Conservation (phyloP, 2,888 invertebrate species). For the Eurytoma adleriae region DNA sequence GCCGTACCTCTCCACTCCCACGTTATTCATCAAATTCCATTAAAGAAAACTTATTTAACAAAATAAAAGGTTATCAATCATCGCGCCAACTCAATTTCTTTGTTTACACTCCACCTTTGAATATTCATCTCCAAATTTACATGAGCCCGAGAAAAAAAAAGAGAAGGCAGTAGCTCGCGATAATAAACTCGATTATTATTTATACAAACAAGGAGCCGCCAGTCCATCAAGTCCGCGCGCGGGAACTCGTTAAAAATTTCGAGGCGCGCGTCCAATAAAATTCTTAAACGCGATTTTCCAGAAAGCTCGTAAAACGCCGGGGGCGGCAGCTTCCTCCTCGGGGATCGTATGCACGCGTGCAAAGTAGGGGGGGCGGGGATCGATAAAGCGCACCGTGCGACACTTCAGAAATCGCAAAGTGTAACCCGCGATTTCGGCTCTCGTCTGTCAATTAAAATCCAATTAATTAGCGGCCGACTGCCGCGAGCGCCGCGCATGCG, state of each 20-base stretch:
- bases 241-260: conserved; percentile 30
- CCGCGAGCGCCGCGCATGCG: neutral
- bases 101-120: too few species aligned
- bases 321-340: conserved; percentile 8
- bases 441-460: conserved; percentile 57
- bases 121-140: too few species aligned
- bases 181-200: conserved; percentile 14
- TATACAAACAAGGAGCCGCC: neutral
- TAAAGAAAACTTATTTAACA: too few species aligned
- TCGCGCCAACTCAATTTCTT: too few species aligned
- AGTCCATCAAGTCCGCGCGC: neutral
- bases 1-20: neutral
- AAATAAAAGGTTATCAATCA: too few species aligned
- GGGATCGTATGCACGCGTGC: neutral
- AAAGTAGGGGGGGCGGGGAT: neutral
- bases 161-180: too few species aligned
- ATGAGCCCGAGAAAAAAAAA: too few species aligned
- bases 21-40: too few species aligned
- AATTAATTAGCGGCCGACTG: conserved; percentile 58
- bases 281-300: conserved; percentile 34
- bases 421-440: conserved; percentile 24
- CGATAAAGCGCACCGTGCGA: conserved; percentile 24
- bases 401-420: conserved; percentile 42
- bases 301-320: conserved; percentile 42
- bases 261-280: neutral